Conservation (phyloP, 2,888 invertebrate genomes). For the Seladonia tumulorum region DNA sequence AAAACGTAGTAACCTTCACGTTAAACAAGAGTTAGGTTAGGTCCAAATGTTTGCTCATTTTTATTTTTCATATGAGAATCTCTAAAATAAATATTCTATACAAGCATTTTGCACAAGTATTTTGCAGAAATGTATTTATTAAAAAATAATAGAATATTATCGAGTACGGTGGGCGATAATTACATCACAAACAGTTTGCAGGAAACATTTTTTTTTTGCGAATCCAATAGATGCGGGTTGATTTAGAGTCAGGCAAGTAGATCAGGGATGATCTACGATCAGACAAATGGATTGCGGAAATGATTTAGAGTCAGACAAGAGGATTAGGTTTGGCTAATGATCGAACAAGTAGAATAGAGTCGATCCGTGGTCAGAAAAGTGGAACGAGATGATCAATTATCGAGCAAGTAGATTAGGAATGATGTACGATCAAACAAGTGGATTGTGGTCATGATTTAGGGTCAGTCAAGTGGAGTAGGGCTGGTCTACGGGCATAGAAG, state of each 20-base stretch:
- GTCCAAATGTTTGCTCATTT: neutral
- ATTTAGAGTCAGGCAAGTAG: neutral
- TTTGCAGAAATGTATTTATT: neutral
- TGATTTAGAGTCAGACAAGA: neutral
- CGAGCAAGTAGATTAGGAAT: conserved; percentile 2
- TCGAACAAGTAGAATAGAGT: neutral
- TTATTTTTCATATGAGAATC: no score
- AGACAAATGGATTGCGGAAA: neutral
- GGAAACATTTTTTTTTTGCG: neutral
- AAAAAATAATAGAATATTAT: neutral
- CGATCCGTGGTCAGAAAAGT: neutral
- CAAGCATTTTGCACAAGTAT: no score
- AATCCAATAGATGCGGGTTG: neutral
- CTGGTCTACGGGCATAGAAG: neutral
- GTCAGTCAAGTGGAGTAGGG: neutral
- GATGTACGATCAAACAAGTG: conserved; percentile 1
- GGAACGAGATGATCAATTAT: neutral
- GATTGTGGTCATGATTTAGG: neutral
- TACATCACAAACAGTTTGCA: neutral
- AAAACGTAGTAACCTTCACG: neutral
- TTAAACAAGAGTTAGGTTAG: neutral
- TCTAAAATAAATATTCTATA: no score
- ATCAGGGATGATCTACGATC: neutral
- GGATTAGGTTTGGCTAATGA: neutral
- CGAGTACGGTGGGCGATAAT: neutral